phyloP scores from a whole-genome alignment of 2,797 vertebrate genomes.

The Schizopygopsis pylzovi region DNA sequence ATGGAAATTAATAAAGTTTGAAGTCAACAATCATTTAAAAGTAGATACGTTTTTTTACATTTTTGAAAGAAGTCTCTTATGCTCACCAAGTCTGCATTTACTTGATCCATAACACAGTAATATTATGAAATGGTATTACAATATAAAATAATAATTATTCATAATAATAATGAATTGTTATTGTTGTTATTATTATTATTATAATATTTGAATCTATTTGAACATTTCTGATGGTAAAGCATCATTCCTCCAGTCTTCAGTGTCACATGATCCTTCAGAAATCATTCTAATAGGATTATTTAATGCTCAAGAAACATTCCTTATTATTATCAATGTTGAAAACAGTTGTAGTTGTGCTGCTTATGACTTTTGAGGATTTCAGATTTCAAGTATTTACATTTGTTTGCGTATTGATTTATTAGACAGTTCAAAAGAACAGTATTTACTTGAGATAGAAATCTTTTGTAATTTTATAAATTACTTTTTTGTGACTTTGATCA shows the following conservation, averaged over 20 bases:
- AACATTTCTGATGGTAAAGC: neutral
- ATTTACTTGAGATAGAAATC: neutral
- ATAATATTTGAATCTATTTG: neutral
- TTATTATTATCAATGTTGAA: neutral
- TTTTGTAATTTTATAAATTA: neutral
- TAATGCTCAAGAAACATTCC: neutral
- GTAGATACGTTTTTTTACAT: too few relatives aligned
- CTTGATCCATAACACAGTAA: neutral
- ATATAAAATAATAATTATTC: neutral
- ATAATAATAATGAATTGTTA: too few relatives aligned
- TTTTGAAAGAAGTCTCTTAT: neutral
- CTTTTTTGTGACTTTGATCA: neutral
- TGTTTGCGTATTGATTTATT: neutral
- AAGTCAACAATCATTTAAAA: neutral
- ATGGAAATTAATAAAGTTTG: neutral
- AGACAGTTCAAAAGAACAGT: neutral
- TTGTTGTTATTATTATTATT: too few relatives aligned
- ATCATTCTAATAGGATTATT: neutral
- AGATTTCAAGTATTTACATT: neutral
- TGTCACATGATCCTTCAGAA: neutral
- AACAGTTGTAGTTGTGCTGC: neutral
- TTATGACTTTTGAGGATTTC: neutral
- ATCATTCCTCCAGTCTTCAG: neutral
- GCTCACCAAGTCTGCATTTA: neutral
- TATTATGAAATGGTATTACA: neutral